These are phyloP conservation scores for Poecilia picta DNA, from an alignment of 2,797 vertebrate genomes.

Conservation along the genomic window DNA sequence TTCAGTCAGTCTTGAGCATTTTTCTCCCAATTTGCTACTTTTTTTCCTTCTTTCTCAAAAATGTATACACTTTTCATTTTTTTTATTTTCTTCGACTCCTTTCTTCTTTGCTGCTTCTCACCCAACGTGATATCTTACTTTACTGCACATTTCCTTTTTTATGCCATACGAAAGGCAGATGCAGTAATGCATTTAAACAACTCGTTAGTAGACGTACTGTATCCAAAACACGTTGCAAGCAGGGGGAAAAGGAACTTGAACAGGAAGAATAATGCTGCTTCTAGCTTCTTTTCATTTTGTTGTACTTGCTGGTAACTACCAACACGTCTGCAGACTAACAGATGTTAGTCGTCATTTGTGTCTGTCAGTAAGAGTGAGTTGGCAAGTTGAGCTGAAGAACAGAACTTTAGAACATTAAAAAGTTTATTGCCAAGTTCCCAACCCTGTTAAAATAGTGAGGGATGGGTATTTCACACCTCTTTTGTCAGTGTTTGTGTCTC, in stretches of 20 bases:
- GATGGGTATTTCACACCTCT: slow-evolving; percentile 69
- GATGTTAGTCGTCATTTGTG: slow-evolving; percentile 42
- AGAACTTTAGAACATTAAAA: slow-evolving; percentile 58
- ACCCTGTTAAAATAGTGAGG: slow-evolving; percentile 61
- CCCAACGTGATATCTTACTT: slow-evolving; percentile 9
- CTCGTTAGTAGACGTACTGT: neutral
- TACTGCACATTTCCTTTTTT: neutral
- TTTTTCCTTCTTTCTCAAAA: slow-evolving; percentile 23
- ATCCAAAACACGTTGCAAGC: neutral
- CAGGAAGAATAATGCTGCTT: slow-evolving; percentile 26
- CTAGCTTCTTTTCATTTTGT: slow-evolving; percentile 36
- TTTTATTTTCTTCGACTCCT: neutral
- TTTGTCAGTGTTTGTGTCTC: slow-evolving; percentile 22
- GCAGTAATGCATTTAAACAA: slow-evolving; percentile 8
- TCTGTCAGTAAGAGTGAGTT: slow-evolving; percentile 1
- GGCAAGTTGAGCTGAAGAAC: slow-evolving; percentile 33
- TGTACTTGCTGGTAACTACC: slow-evolving; percentile 22
- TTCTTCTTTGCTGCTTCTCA: neutral
- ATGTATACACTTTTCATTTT: slow-evolving; percentile 9
- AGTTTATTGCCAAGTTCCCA: slow-evolving; percentile 68
- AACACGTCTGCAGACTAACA: slow-evolving; percentile 54
- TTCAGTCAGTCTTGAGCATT: neutral
- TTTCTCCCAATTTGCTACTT: slow-evolving; percentile 1
- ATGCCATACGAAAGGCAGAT: neutral
- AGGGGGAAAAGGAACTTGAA: neutral